Evolutionary conservation across 2,797 vertebrate species (phyloP), one percentile per base, ranked within the genome.

Genomic region (Sebastes melanostomus): DNA sequence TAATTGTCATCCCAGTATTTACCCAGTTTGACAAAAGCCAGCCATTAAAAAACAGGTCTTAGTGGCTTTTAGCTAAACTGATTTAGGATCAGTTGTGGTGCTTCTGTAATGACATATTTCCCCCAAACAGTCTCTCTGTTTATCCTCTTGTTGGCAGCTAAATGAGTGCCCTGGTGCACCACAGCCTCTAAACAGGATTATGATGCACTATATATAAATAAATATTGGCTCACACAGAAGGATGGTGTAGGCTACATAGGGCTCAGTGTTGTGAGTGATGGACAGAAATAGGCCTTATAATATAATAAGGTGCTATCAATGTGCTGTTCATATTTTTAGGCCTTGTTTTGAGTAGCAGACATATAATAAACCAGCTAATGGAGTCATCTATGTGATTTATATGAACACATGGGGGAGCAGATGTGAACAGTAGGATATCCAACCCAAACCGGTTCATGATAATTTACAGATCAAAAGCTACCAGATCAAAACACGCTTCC

Each of bases 161-260:
- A 29, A 75, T 66, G 22, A 30, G 27, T 46, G 58, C 2, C 32
- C 62, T 14, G 60, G 18, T 79, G 78, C 34, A 71, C 71, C 63
- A 76, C 52, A 69, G 29, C 52, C 55, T 78, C 30, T 20, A 79
- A 74, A 77, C 56, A 6, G 59, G 62, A 78, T 75, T 68, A 66
- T 84, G 85, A 88, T 81, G 86, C 81, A 75, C 42, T 11, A 32
- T 62, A n/a, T 76, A 63, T 58, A 80, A 86, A 88, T 80, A 83
- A 69, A 78, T 54, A 60, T 32, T 74, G 66, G 32, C 62, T 65
- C 13, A 24, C 34, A 65, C 24, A 66, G 25, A 60, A 36, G 25
- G 54, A 27, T 7, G 29, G 54, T 30, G 54, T 30, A n/a, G 16
- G 24, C 38, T 12, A 27, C 54, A 46, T 18, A 55, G 25, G 18